These are phyloP conservation scores for Neodiprion pinetum DNA, from an alignment of 1,140 invertebrate genomes.

Conservation along the genomic window DNA sequence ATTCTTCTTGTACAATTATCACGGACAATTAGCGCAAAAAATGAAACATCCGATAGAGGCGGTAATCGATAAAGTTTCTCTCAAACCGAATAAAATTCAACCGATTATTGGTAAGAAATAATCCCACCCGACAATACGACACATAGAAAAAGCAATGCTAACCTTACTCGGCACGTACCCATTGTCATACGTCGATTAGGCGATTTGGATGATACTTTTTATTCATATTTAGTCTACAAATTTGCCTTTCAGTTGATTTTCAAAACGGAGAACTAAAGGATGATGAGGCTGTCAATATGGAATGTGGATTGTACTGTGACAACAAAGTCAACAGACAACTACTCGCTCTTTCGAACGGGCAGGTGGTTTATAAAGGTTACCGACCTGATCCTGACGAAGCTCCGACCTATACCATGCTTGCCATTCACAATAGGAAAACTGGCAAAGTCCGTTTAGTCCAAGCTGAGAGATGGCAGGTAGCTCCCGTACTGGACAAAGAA, in stretches of 20 bases:
- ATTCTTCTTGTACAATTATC: too few species aligned
- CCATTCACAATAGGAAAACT: constrained; percentile 52
- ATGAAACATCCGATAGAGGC: constrained; percentile 41
- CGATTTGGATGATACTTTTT: background rate
- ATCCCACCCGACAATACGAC: constrained; percentile 2
- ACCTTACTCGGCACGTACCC: background rate
- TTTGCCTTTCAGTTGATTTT: constrained; percentile 48
- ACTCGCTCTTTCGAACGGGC: constrained; percentile 49
- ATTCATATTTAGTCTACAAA: constrained; percentile 9
- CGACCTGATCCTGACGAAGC: constrained; percentile 44
- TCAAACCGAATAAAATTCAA: constrained; percentile 43
- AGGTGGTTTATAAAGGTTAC: constrained; percentile 53
- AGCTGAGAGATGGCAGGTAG: constrained; percentile 51
- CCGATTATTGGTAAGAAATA: constrained; percentile 47
- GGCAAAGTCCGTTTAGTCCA: constrained; percentile 48
- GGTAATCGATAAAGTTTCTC: constrained; percentile 45
- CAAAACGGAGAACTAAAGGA: constrained; percentile 53
- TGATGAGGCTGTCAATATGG: constrained; percentile 43
- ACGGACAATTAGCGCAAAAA: constrained; percentile 8
- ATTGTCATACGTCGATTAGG: background rate
- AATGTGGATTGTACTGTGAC: constrained; percentile 50
- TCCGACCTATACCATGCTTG: constrained; percentile 49
- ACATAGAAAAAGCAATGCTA: background rate
- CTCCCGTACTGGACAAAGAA: constrained; percentile 45
- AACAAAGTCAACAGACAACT: constrained; percentile 38